Evolutionary conservation across 2,113 vertebrate species (phyloP).

Genomic region (Rattus rattus): DNA sequence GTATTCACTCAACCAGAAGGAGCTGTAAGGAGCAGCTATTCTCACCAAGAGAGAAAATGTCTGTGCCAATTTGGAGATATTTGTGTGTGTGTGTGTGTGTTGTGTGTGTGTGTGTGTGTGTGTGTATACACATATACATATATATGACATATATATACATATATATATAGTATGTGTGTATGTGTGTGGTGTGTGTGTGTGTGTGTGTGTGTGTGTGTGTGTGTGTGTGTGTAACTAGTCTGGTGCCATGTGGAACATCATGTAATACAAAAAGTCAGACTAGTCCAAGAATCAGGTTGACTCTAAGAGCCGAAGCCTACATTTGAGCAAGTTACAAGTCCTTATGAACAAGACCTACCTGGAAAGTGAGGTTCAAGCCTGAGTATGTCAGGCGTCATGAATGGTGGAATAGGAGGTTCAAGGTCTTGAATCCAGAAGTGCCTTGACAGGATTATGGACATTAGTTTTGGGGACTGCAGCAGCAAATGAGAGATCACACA

Average conservation of each 20-base stretch:
- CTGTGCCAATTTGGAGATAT: background rate
- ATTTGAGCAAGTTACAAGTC: background rate
- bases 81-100: too few relatives aligned
- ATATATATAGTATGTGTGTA: background rate
- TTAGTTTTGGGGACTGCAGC: background rate
- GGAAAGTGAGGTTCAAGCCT: background rate
- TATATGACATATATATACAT: too few relatives aligned
- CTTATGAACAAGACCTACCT: background rate
- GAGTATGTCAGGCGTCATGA: too few relatives aligned
- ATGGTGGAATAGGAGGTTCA: background rate
- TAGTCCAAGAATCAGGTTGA: background rate
- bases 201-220: background rate
- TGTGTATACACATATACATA: too few relatives aligned
- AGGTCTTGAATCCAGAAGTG: background rate
- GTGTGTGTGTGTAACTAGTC: too few relatives aligned
- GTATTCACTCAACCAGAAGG: background rate
- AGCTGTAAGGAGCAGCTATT: background rate
- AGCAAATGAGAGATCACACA: background rate
- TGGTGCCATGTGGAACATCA: background rate
- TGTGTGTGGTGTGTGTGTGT: too few relatives aligned
- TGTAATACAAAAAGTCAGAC: background rate
- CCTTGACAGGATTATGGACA: background rate
- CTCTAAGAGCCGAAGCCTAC: background rate
- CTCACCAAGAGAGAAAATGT: background rate
- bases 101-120: too few relatives aligned